phyloP scores from a whole-genome alignment of 1,140 invertebrate species.

The Drosophila ananassae region DNA sequence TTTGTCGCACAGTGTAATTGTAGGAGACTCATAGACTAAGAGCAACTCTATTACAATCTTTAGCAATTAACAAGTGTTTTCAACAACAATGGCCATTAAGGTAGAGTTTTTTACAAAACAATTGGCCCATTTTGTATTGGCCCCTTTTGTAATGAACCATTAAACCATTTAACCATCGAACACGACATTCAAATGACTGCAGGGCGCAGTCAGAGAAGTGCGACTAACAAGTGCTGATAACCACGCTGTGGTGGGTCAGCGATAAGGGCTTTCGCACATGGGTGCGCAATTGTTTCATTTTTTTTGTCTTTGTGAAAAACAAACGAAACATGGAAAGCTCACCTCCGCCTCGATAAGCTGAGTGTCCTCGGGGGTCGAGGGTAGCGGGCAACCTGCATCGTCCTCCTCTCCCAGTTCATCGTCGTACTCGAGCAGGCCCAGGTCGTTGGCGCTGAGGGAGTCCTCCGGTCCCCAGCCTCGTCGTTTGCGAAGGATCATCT shows the following conservation, averaged over 20 bases:
- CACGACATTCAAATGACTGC: constrained; percentile 51
- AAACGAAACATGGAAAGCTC: constrained; percentile 12
- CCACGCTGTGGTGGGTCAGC: constrained; percentile 46
- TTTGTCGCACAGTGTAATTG: too few relatives aligned
- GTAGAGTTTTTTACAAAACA: background rate
- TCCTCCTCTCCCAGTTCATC: constrained; percentile 88
- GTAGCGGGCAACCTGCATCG: constrained; percentile 91
- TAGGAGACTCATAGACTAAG: too few relatives aligned
- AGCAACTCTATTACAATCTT: too few relatives aligned
- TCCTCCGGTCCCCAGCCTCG: constrained; percentile 76
- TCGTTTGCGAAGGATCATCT: constrained; percentile 81
- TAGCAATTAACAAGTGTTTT: too few relatives aligned
- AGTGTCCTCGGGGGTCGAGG: constrained; percentile 94
- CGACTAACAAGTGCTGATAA: constrained; percentile 42
- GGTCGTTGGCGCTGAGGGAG: constrained; percentile 69
- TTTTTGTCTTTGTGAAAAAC: constrained; percentile 7
- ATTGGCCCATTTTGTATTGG: background rate
- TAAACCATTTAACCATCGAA: background rate
- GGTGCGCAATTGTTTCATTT: constrained; percentile 26
- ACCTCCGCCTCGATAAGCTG: constrained; percentile 91
- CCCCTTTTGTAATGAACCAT: constrained; percentile 9
- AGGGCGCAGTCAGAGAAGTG: constrained; percentile 24
- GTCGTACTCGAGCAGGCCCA: constrained; percentile 73
- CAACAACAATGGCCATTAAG: too few relatives aligned
- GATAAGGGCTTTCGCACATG: constrained; percentile 38